Base-by-base conservation (phyloP, 2,113 vertebrate species). In the Solea solea region DNA sequence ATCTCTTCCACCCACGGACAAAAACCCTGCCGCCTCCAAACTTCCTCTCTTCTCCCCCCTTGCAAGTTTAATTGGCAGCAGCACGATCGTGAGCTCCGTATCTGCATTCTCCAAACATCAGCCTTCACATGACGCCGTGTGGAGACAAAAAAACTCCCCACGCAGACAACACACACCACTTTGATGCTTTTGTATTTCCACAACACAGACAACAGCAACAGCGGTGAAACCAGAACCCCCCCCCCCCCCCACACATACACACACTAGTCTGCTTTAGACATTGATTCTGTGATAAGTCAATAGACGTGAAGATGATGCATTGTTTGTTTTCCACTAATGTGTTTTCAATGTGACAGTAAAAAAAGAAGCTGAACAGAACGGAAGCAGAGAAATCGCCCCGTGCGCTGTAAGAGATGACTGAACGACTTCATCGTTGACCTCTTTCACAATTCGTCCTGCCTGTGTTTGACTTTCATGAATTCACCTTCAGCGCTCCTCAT, bases 41-140 rank as follows among this genome's bases (percentile, higher is more conserved):
- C 85, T 86, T 81, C 70, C 85, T 81, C 80, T 61, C 72, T 67
- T 84, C 75, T 75, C 72, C 77, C 72, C 65, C 49, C 27, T 76
- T 64, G 74, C 80, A 61, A 73, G 61, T 91, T 76, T 92, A 91
- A 92, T 90, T 91, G 89, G 88, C 87, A 82, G 85, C 76, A 46
- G 72, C 62, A 21, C 57, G 73, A 78, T 68, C 7, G 67, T 56
- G 78, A 81, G 78, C 78, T 81, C 66, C 72, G 56, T 85, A 85
- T 89, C 82, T 87, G 85, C 85, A 79, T 86, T 85, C 78, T 84
- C 82, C 81, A 78, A 84, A 80, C 85, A 83, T 85, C 70, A 81
- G 74, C 62, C 50, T 65, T 79, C 72, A 69, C 69, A 73, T 16
- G 48, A 74, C 57, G 39, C 56, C 9, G 28, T 9, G 63, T 58